phyloP scores from a whole-genome alignment of 2,113 vertebrate genomes.

The Vombatus ursinus region DNA sequence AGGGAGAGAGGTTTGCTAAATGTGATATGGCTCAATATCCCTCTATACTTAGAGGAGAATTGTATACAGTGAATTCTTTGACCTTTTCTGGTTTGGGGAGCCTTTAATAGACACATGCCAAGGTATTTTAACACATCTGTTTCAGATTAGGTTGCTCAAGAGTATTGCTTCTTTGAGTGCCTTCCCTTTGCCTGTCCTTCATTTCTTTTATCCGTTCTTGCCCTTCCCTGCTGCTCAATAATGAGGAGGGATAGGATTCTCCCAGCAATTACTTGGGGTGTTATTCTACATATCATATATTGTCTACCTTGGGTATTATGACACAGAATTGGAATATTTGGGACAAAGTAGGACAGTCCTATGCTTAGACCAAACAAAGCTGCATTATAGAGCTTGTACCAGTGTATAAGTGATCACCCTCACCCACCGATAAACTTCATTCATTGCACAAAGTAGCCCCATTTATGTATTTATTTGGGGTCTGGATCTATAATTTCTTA shows the following conservation, averaged over 20 bases:
- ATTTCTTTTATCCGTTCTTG: not conserved
- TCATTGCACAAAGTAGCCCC: not conserved
- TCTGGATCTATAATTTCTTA: not conserved
- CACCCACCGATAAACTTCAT: not conserved
- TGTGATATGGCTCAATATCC: slow-evolving; percentile 39
- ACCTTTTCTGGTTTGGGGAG: slow-evolving; percentile 11
- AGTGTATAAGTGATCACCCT: not conserved
- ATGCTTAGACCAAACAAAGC: not conserved
- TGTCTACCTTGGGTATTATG: not conserved
- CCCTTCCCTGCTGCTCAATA: not conserved
- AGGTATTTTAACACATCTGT: not conserved
- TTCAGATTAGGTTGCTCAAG: not conserved
- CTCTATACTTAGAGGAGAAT: slow-evolving; percentile 28
- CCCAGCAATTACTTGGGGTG: not conserved
- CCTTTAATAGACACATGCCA: not conserved
- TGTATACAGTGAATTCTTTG: not conserved
- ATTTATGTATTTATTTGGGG: not conserved
- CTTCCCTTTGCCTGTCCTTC: not conserved
- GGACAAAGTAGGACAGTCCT: not conserved
- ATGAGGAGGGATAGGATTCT: not conserved
- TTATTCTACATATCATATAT: not conserved
- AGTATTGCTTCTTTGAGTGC: not conserved
- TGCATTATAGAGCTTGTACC: not conserved
- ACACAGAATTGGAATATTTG: not conserved
- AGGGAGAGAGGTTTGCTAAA: slow-evolving; percentile 14